A percentile compares a stretch with the other conserved stretches of the same genome.
These are phyloP conservation scores for Tenthredo notha DNA, from an alignment of 2,888 invertebrate genomes.

Conservation along the genomic window DNA sequence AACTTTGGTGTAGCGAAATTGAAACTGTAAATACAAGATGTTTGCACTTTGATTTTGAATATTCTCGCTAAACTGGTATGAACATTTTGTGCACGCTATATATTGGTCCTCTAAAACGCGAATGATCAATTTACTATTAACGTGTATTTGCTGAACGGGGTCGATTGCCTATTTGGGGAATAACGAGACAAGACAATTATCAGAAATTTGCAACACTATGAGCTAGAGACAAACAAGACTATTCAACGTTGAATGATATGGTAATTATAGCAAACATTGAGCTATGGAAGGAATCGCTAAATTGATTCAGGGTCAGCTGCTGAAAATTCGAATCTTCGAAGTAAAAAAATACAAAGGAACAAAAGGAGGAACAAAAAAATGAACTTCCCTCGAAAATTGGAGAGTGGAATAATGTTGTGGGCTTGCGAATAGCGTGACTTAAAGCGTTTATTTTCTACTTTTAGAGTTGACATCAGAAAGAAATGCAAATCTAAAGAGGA, in stretches of 20 bases:
- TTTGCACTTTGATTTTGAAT: neutral
- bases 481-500: conserved; percentile 15
- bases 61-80: conserved; percentile 4
- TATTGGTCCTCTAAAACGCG: neutral
- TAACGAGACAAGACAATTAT: neutral
- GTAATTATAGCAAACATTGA: neutral
- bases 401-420: neutral
- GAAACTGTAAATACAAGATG: conserved; percentile 1
- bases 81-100: neutral
- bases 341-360: neutral
- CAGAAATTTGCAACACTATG: neutral
- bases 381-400: neutral
- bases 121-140: conserved; percentile 28
- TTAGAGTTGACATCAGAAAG: conserved; percentile 42
- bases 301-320: neutral
- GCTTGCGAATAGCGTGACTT: neutral
- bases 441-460: conserved; percentile 21
- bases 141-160: conserved; percentile 13
- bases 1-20: neutral
- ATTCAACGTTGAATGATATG: neutral
- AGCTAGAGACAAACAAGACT: neutral
- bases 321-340: neutral
- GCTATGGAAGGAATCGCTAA: neutral
- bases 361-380: neutral
- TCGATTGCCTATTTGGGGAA: neutral